Base-by-base conservation (phyloP, 2,113 vertebrate species). In the Plotosus lineatus region DNA sequence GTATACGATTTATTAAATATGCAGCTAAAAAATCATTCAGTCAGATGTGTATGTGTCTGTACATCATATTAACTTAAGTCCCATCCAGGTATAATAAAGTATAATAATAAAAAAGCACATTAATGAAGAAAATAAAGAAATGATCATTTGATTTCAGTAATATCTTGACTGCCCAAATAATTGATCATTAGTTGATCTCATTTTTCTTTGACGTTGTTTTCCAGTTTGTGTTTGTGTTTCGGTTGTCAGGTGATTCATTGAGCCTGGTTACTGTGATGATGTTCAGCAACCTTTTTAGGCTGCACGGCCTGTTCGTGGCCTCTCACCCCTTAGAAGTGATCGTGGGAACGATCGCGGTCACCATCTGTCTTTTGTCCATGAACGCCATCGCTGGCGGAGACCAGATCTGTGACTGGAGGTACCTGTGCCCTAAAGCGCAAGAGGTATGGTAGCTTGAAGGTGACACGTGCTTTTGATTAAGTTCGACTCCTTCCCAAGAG, bases 251-350 rank as follows among this genome's bases (percentile, higher is more conserved):
- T 77, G 58, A 40, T 14, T 51, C 14, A 0, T 51, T 83, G 78
- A 85, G 2, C 40, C 50, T 38, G 0, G 33, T 46, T 9, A 48
- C 60, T 9, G 40, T 74, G 65, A 74, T 4, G 81, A 97, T 97
- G 95, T 88, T 98, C 90, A 95, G 94, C 46, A 86, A 92, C 69
- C 90, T 98, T 23, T 98, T 98, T 88, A 92, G 92, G 75, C 90
- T 96, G 89, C 96, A 98, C 3, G 97, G 96, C 83, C 94, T 95
- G 80, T 92, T 97, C 84, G 96, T 97, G 88, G 96, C 96, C 77
- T 96, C 96, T 48, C 96, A 98, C 80, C 96, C 96, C 14, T 97
- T 96, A 95, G 96, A 98, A 89, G 96, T 98, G 82, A 97, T 98
- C n/a, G 95, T 98, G 33, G 95, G 95, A 28, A 98, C 96, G 0